Evolutionary conservation across 2,888 invertebrate genomes (phyloP), one percentile per base, ranked within the genome.

Genomic region (Acrocyrtus sp.): DNA sequence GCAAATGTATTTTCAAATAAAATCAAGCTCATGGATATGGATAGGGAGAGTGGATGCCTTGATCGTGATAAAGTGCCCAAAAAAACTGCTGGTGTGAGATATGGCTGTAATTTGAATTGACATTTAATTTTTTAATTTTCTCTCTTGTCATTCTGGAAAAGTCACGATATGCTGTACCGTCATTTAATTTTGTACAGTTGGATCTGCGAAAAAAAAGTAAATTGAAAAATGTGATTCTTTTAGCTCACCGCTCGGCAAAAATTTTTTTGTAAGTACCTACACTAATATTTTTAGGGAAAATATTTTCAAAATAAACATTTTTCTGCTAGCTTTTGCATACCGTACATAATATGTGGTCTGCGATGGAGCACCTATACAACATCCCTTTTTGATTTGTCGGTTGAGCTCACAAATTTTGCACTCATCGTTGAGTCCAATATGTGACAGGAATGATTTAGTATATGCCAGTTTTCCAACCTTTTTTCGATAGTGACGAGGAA

Each of bases 321-420:
- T 45, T 19, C 17, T n/a, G 12, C 45, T 45, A 4, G 17, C 17
- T n/a, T 19, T n/a, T 39, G 39, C 6, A 39, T 39, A 39, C n/a
- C 39, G 39, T 10, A 39, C 12, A 39, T 39, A 39, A 39, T 12
- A n/a, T 39, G 12, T 12, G 39, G 12, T 45, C 17, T 45, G 45
- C 5, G 17, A 45, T n/a, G 17, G 17, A 45, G 5, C n/a, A 4
- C 12, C n/a, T n/a, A n/a, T n/a, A n/a, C n/a, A n/a, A n/a, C n/a
- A n/a, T n/a, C n/a, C n/a, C n/a, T n/a, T 27, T 45, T 45, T 29
- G 29, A 34, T 50, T 62, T 62, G 24, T 41, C 50, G 51, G 39
- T 51, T 62, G 62, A 50, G 41, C 22, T 24, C 48, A 62, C 62
- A 62, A 41, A 62, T 62, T 62, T 62, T 62, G 62, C 62, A 62